Evolutionary conservation across 2,797 vertebrate species (phyloP).

Genomic region (Peromyscus nudipes): DNA sequence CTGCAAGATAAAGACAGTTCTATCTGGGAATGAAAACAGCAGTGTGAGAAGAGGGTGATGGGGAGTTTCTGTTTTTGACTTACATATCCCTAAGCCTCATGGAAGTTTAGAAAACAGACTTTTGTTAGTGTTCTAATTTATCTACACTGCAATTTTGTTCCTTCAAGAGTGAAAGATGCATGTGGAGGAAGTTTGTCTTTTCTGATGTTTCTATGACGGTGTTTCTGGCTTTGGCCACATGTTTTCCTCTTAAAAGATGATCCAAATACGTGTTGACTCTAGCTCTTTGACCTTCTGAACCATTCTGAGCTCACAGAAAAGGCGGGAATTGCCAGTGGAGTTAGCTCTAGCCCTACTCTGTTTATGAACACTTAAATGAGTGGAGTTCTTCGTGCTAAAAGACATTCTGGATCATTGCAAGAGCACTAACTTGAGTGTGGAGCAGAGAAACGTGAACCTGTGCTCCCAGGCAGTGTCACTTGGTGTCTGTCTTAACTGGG

Average conservation of each 20-base stretch:
- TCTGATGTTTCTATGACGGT: constrained; percentile 70
- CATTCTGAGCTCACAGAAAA: constrained; percentile 69
- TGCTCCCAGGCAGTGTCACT: neutral
- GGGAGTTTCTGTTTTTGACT: neutral
- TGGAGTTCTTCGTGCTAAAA: constrained; percentile 52
- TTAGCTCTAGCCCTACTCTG: constrained; percentile 20
- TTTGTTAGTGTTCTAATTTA: constrained; percentile 44
- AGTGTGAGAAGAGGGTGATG: neutral
- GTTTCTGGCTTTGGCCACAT: constrained; percentile 71
- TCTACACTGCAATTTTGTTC: neutral
- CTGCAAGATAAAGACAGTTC: neutral
- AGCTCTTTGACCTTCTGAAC: constrained; percentile 45
- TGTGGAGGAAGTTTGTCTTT: constrained; percentile 71
- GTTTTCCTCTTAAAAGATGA: constrained; percentile 71
- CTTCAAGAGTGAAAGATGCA: neutral
- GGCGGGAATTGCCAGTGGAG: constrained; percentile 37
- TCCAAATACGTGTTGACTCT: constrained; percentile 76
- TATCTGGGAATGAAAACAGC: neutral
- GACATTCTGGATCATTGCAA: constrained; percentile 42
- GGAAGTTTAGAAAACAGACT: constrained; percentile 55
- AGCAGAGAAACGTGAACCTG: neutral
- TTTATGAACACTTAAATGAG: constrained; percentile 64
- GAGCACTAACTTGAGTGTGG: neutral
- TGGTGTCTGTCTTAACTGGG: neutral
- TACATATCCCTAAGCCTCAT: neutral